These are phyloP conservation scores for Pelobates fuscus DNA, from an alignment of 2,113 vertebrate species.

Conservation along the genomic window DNA sequence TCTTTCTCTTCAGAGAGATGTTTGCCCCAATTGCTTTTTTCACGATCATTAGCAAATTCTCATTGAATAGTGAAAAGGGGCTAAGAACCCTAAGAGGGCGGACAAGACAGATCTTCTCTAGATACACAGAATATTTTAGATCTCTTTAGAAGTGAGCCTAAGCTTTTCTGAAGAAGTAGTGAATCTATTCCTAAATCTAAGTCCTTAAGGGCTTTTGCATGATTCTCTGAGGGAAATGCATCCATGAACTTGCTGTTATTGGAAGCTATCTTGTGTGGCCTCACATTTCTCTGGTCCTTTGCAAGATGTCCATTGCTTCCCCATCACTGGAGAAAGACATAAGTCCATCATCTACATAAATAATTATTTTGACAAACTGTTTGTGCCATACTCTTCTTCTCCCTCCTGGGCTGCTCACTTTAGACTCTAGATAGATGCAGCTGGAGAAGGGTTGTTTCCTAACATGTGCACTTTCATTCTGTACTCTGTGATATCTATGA, in stretches of 20 bases:
- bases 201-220: not conserved
- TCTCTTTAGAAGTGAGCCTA: not conserved
- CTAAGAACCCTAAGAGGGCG: not conserved
- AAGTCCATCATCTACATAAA: constrained; percentile 16
- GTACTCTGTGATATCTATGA: constrained; percentile 38
- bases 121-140: not conserved
- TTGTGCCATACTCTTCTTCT: constrained; percentile 28
- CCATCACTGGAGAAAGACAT: not conserved
- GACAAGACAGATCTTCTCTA: not conserved
- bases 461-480: constrained; percentile 51
- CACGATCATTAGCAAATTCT: not conserved
- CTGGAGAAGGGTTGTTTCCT: constrained; percentile 43
- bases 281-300: not conserved
- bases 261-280: not conserved
- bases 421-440: constrained; percentile 19
- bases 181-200: not conserved
- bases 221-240: not conserved
- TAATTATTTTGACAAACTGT: constrained; percentile 7
- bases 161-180: not conserved
- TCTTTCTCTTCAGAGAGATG: not conserved
- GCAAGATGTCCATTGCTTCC: not conserved
- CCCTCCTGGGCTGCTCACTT: constrained; percentile 16
- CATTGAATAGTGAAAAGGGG: constrained; percentile 2
- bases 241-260: constrained; percentile 4
- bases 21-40: not conserved